A percentile compares a stretch with the other conserved stretches of the same genome.
Conservation (phyloP, 2,888 invertebrate species). For the Hymenopus coronatus region DNA sequence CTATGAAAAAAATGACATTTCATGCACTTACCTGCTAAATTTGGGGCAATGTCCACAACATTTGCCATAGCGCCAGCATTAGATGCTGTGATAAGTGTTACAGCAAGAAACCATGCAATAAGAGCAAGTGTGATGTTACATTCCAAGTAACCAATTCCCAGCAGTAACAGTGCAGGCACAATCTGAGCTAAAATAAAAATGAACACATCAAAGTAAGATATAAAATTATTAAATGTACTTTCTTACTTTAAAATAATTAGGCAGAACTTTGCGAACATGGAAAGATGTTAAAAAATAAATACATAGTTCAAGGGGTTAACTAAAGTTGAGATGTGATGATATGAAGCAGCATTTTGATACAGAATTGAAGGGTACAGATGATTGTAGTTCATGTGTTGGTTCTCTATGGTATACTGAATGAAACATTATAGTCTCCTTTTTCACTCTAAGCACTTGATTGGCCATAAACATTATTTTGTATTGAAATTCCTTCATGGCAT, state of each 20-base stretch:
- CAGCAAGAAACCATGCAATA: conserved; percentile 65
- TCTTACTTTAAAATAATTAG: background rate
- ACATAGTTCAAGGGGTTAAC: background rate
- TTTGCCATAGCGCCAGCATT: conserved; percentile 75
- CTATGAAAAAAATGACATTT: background rate
- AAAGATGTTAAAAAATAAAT: too few species aligned
- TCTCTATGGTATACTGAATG: too few species aligned
- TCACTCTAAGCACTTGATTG: too few species aligned
- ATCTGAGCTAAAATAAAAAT: conserved; percentile 56
- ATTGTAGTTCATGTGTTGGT: too few species aligned
- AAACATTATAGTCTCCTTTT: too few species aligned
- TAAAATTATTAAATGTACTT: too few species aligned
- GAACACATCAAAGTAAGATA: background rate
- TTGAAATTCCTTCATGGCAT: too few species aligned
- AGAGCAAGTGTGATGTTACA: conserved; percentile 57
- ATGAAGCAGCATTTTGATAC: too few species aligned
- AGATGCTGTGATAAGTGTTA: conserved; percentile 67
- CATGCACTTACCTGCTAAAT: conserved; percentile 59
- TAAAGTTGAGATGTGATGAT: background rate
- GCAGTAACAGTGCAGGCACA: conserved; percentile 62
- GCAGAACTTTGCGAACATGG: background rate
- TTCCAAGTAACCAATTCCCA: conserved; percentile 63
- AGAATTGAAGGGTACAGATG: too few species aligned
- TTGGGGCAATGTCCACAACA: conserved; percentile 75
- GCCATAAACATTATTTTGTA: too few species aligned